Base-by-base conservation (phyloP, 2,113 vertebrate species). In the Nanorana parkeri region DNA sequence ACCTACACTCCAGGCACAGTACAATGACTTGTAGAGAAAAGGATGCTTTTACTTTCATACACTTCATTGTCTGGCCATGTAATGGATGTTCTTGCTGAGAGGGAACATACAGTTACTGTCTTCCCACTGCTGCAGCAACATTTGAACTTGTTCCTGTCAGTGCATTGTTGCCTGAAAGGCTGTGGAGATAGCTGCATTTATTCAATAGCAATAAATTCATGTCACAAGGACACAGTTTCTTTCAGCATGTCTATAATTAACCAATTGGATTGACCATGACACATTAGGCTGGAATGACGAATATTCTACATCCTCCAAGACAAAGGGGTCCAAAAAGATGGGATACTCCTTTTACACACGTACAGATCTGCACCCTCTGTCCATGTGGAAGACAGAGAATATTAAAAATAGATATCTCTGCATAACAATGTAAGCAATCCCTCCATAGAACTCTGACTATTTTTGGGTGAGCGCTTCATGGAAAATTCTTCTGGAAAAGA, bases 161-260 rank as follows among this genome's bases (percentile, higher is more conserved):
- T 60, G 63, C 64, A 83, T 60, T 76, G 52, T 66, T 78, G 23
- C 67, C 7, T 47, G 23, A 61, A 83, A 51, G 72, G 7, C 52
- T 68, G 17, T 24, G 63, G 61, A 51, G 17, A 52, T 51, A 24
- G 19, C 47, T 47, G 61, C 63, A 26, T 67, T 67, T 55, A 82
- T 67, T 82, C 71, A 65, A 24, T 55, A 74, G 80, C 64, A n/a
- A 54, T 68, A 76, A 83, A 58, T 76, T 68, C 64, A 67, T 55
- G 61, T 41, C 80, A 82, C 80, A 82, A 82, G 71, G 71, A 58
- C 63, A 28, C 21, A 2, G 13, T 66, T 76, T 75, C 80, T 76
- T 56, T 76, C 80, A 83, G 55, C 71, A 76, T 76, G 52, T 83
- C 80, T 76, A 75, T 75, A 60, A 76, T 76, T 76, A 83, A 83